These are phyloP conservation scores for Bucco capensis DNA, from an alignment of 2,113 vertebrate species.

Conservation along the genomic window DNA sequence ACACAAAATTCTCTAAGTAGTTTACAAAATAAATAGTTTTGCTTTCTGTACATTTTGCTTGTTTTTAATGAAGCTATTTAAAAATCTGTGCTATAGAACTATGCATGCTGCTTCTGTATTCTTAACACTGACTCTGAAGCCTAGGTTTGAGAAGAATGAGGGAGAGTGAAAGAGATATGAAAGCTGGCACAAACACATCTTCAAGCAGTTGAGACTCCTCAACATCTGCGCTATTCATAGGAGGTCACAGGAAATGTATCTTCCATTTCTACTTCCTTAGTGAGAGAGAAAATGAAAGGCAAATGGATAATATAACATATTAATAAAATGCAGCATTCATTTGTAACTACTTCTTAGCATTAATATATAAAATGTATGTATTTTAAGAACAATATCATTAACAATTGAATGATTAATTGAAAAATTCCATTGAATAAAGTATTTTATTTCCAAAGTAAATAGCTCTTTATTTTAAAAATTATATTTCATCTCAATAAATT, in stretches of 20 bases:
- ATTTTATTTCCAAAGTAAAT: background rate
- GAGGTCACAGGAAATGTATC: background rate
- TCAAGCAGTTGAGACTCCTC: background rate
- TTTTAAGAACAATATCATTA: background rate
- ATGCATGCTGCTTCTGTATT: background rate
- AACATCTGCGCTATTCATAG: background rate
- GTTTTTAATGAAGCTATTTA: background rate
- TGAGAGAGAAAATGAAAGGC: background rate
- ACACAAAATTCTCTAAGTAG: background rate
- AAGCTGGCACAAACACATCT: background rate
- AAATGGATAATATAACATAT: background rate
- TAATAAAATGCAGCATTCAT: background rate
- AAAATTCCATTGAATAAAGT: background rate
- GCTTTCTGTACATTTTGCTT: fast-evolving
- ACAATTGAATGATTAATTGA: background rate
- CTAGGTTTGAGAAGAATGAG: background rate
- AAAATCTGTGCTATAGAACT: background rate
- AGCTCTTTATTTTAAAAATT: background rate
- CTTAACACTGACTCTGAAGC: background rate
- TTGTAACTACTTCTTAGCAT: background rate
- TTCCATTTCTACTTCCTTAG: background rate
- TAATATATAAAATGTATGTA: background rate
- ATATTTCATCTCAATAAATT: background rate
- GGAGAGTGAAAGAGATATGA: background rate
- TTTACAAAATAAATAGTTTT: background rate